Evolutionary conservation across 2,797 vertebrate genomes (phyloP).

Genomic region (Sebastes hubbsi): DNA sequence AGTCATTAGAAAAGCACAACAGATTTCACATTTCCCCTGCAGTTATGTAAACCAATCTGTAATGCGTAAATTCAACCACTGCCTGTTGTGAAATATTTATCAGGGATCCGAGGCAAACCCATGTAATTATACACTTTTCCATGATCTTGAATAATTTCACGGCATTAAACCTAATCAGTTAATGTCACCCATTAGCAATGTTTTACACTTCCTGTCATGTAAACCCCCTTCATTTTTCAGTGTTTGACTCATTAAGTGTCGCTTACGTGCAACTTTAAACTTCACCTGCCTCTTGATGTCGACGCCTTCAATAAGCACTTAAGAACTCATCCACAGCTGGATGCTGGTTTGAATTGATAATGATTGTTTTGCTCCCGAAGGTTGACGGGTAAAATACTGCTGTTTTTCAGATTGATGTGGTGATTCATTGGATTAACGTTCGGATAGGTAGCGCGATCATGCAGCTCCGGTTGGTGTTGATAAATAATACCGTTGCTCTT

Average conservation of each 20-base stretch:
- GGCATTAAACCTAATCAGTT: slow-evolving; percentile 34
- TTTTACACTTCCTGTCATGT: slow-evolving; percentile 7
- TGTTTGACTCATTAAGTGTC: slow-evolving; percentile 1
- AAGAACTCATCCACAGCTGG: background rate
- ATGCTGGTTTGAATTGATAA: slow-evolving; percentile 26
- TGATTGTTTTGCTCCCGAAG: slow-evolving; percentile 33
- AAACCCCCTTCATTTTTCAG: background rate
- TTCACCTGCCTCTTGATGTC: background rate
- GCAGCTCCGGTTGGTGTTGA: background rate
- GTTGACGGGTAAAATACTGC: slow-evolving; percentile 28
- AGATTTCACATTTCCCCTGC: slow-evolving; percentile 28
- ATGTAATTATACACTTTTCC: slow-evolving; percentile 56
- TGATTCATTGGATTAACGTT: slow-evolving; percentile 10
- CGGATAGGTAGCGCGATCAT: background rate
- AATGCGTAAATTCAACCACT: slow-evolving; percentile 16
- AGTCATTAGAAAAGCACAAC: background rate
- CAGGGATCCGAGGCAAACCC: slow-evolving; percentile 16
- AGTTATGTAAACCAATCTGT: slow-evolving; percentile 20
- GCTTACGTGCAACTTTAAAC: slow-evolving; percentile 27
- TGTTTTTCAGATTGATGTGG: slow-evolving; percentile 10
- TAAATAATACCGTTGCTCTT: background rate
- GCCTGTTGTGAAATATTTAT: slow-evolving; percentile 30
- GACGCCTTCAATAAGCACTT: slow-evolving; percentile 12
- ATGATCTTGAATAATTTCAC: slow-evolving; percentile 45
- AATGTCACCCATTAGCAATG: slow-evolving; percentile 48